These are phyloP conservation scores for Eumacrocentrus americanus DNA, from an alignment of 2,888 invertebrate species.

Conservation along the genomic window DNA sequence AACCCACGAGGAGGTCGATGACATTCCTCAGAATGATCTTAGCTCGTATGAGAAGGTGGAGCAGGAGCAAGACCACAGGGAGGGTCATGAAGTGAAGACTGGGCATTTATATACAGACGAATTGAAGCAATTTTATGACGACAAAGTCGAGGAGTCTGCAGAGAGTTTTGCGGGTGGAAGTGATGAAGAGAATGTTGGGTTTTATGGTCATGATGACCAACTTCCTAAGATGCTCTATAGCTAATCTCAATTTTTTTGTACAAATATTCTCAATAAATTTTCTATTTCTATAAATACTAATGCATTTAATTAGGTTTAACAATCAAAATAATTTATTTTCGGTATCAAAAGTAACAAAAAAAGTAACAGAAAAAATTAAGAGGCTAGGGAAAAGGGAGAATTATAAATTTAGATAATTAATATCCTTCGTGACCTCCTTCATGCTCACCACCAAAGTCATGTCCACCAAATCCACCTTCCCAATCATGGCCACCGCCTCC, in stretches of 20 bases:
- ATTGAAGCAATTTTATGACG: constrained; percentile 48
- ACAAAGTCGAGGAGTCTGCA: constrained; percentile 47
- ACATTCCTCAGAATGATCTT: constrained; percentile 20
- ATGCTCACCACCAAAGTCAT: constrained; percentile 37
- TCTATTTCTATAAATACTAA: constrained; percentile 3
- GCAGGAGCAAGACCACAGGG: constrained; percentile 51
- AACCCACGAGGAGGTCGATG: constrained; percentile 30
- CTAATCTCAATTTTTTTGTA: neutral
- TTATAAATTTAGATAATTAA: constrained; percentile 14
- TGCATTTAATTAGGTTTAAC: neutral
- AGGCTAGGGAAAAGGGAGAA: neutral
- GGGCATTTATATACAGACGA: constrained; percentile 49
- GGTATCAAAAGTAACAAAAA: no score
- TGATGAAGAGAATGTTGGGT: constrained; percentile 31
- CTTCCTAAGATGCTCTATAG: neutral
- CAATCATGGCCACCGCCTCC: constrained; percentile 41
- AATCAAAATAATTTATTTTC: constrained; percentile 2
- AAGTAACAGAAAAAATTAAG: neutral
- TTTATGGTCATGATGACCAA: neutral
- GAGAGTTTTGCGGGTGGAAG: constrained; percentile 35
- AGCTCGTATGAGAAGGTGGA: constrained; percentile 56
- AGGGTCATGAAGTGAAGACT: constrained; percentile 42
- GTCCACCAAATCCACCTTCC: constrained; percentile 38
- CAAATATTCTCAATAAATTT: neutral
- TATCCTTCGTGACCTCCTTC: constrained; percentile 38